phyloP scores from a whole-genome alignment of 2,113 vertebrate genomes.

The Perccottus glenii region DNA sequence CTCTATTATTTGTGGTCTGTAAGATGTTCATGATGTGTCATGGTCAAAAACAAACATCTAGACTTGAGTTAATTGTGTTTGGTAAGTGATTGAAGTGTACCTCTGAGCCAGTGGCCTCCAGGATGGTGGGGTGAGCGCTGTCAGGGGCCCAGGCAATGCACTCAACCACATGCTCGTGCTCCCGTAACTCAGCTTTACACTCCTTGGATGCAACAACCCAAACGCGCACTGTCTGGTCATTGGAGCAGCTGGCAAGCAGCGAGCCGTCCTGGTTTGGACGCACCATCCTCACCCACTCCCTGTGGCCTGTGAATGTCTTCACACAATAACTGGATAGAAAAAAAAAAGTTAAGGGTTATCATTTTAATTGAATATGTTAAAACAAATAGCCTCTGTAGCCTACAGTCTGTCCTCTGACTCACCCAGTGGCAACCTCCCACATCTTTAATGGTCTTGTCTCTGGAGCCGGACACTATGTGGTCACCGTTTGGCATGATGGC shows the following conservation, averaged over 20 bases:
- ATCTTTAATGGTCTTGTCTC: constrained; percentile 99
- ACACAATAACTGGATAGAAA: constrained; percentile 88
- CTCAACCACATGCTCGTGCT: constrained; percentile 98
- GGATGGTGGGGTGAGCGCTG: constrained; percentile 93
- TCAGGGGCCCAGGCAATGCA: constrained; percentile 99
- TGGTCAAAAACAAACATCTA: constrained; percentile 5
- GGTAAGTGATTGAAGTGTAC: constrained; percentile 68
- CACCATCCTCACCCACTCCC: constrained; percentile 99
- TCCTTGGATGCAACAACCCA: constrained; percentile 98
- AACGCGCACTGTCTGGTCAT: constrained; percentile 98
- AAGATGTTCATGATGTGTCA: too few relatives aligned
- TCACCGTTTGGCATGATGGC: constrained; percentile 99
- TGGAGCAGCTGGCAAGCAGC: constrained; percentile 97
- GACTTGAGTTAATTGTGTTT: neutral
- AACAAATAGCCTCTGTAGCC: neutral
- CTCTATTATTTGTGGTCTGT: too few relatives aligned
- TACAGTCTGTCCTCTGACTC: constrained; percentile 62
- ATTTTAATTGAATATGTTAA: neutral
- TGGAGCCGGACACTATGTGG: constrained; percentile 98
- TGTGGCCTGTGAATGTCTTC: constrained; percentile 98
- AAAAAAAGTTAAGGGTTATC: neutral
- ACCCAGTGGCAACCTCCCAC: constrained; percentile 99
- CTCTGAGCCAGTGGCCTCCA: constrained; percentile 98
- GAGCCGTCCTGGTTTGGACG: constrained; percentile 98
- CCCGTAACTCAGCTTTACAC: constrained; percentile 97